Base-by-base conservation (phyloP, 2,113 vertebrate species). In the Donacobius atricapilla region DNA sequence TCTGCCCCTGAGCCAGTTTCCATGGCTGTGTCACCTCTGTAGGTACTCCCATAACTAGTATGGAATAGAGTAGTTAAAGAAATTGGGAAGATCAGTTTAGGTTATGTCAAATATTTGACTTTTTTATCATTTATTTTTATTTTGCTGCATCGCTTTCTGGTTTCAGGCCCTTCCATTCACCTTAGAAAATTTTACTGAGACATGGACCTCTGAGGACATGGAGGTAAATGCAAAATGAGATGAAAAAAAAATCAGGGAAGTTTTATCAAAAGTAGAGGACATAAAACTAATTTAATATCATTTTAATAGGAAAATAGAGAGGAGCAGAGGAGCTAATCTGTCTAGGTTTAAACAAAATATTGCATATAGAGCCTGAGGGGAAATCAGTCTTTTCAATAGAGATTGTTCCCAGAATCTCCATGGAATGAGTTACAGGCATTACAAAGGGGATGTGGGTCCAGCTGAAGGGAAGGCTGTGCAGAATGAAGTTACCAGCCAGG, bases 231-330 rank as follows among this genome's bases (percentile, higher is more conserved):
- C 6, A 65, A 70, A 93, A 83, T 45, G 68, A 92, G 54, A 73
- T 31, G 40, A 5, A 51, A 89, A 48, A 83, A 81, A 60, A 60
- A 56, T 39, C 61, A 53, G 40, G 48, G 25, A 61, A 63, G 68
- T 70, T 97, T 95, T 94, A 88, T 95, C 92, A 66, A 61, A 91
- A 83, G 82, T 57, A 94, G 78, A 95, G 87, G 88, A 77, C 58
- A 93, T 95, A 90, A 92, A 78, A 56, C 90, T 95, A 94, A 97
- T 96, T 97, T 95, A 92, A 94, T 90, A 92, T 88, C 12, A 73
- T 90, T 93, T 92, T 65, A 94, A 86, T 70, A 92, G 82, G 83
- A 93, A 96, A 95, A 93, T 61, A 83, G 90, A 95, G 85, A 88
- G 82, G 40, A 96, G 71, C 88, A 80, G 92, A 95, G 75, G 37